Conservation (phyloP, 2,888 invertebrate genomes). For the Chorisops tibialis region DNA sequence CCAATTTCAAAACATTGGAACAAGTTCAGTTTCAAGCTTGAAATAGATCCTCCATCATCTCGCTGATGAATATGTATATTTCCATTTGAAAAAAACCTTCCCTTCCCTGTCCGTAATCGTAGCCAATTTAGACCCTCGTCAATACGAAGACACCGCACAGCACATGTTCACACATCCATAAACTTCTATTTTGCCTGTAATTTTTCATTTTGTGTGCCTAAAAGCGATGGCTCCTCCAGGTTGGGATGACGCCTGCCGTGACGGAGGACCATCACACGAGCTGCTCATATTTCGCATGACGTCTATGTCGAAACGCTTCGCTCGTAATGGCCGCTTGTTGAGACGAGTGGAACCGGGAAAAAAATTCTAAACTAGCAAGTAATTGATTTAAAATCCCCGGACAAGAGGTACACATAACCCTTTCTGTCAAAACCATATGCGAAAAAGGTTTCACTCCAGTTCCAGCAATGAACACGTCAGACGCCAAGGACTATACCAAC, state of each 20-base stretch:
- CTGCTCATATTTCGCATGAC: too few relatives aligned
- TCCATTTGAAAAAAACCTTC: slow-evolving; percentile 15
- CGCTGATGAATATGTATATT: slow-evolving; percentile 2
- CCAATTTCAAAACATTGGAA: neutral
- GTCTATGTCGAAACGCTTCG: neutral
- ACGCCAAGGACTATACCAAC: slow-evolving; percentile 3
- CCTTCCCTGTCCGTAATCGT: slow-evolving; percentile 27
- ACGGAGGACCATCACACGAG: slow-evolving; percentile 8
- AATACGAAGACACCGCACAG: slow-evolving; percentile 25
- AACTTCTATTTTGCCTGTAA: slow-evolving; percentile 25
- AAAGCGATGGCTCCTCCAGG: slow-evolving; percentile 15
- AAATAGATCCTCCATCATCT: slow-evolving; percentile 17
- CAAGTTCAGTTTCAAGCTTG: neutral
- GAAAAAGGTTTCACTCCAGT: slow-evolving; percentile 8
- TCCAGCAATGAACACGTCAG: neutral
- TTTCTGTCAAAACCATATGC: slow-evolving; percentile 32
- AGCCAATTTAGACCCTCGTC: slow-evolving; percentile 30
- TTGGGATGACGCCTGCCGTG: slow-evolving; percentile 16
- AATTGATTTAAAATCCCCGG: slow-evolving; percentile 30
- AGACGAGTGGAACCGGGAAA: slow-evolving; percentile 1
- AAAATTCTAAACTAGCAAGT: slow-evolving; percentile 27
- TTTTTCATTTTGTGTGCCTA: slow-evolving; percentile 27
- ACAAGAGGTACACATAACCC: slow-evolving; percentile 22
- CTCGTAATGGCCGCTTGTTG: neutral
- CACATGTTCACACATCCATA: slow-evolving; percentile 31